Evolutionary conservation across 2,888 invertebrate species (phyloP), one percentile per base, ranked within the genome.

Genomic region (Argyra leucocephala): DNA sequence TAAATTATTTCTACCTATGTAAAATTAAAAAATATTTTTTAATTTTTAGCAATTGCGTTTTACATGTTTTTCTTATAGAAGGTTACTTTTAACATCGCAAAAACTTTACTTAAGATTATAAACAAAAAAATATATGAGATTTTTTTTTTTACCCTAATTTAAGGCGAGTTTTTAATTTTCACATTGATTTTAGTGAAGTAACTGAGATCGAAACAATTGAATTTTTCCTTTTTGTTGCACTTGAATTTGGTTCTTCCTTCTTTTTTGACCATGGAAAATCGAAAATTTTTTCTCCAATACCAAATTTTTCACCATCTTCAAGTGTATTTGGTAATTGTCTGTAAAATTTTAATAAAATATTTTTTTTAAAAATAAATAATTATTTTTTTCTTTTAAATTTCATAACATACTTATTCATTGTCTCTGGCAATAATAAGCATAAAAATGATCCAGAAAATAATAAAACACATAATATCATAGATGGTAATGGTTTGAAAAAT

Each of bases 381-480:
- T 36, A 57, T 23, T 36, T 22, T 9, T 3, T n/a, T n/a, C n/a
- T n/a, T n/a, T n/a, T n/a, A n/a, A n/a, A n/a, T n/a, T n/a, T n/a
- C n/a, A n/a, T n/a, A 5, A 64, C 72, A 73, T 72, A 78, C 78
- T 74, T 74, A 67, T 81, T 76, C 57, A 84, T 74, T 1, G 86
- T 86, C 76, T 86, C 86, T 1, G 85, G 86, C 64, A 86, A 74
- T 58, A 82, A 78, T n/a, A 85, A 72, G 66, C 85, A 84, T 5
- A 83, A 75, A 1, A 76, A 72, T 5, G 85, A 82, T 0, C 85
- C 84, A 3, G 81, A 66, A 64, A 84, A 76, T 71, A 81, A 78
- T 57, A 83, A 71, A 2, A 77, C 67, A 18, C 84, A 84, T 22
- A 84, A 77, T 65, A 84, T 78, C 36, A 85, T 75, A 23, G 84